Evolutionary conservation across 2,888 invertebrate genomes (phyloP).

Genomic region (Archaeoteleia sp.): DNA sequence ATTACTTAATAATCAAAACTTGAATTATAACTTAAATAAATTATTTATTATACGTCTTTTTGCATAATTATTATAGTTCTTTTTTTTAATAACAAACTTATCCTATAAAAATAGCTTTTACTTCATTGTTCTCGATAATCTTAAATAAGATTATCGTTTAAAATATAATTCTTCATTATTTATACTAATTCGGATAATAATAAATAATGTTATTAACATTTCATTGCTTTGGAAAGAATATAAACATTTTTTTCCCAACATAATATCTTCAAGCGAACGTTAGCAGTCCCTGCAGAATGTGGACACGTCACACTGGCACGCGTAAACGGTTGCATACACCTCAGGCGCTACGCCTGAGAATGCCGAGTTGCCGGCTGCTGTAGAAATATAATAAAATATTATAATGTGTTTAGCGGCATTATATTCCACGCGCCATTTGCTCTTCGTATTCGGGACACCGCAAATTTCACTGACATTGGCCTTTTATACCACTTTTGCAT

Average conservation of each 20-base stretch:
- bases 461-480: constrained; percentile 51
- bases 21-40: no score
- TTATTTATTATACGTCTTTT: no score
- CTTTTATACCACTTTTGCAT: constrained; percentile 57
- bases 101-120: no score
- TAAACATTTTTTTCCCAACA: constrained; percentile 6
- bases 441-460: constrained; percentile 31
- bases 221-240: not conserved
- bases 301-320: constrained; percentile 27
- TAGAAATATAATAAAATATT: constrained; percentile 22
- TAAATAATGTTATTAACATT: no score
- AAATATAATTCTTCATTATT: no score
- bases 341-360: constrained; percentile 23
- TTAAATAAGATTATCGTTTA: no score
- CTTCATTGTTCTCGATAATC: no score
- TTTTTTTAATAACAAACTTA: no score
- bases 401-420: constrained; percentile 18
- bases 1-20: no score
- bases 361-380: constrained; percentile 16
- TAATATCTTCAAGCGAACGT: constrained; percentile 10
- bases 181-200: no score
- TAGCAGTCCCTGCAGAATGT: constrained; percentile 16
- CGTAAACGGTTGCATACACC: constrained; percentile 20
- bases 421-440: constrained; percentile 10
- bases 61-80: no score